Evolutionary conservation across 1,140 invertebrate genomes (phyloP).

Genomic region (Lethrus apterus): DNA sequence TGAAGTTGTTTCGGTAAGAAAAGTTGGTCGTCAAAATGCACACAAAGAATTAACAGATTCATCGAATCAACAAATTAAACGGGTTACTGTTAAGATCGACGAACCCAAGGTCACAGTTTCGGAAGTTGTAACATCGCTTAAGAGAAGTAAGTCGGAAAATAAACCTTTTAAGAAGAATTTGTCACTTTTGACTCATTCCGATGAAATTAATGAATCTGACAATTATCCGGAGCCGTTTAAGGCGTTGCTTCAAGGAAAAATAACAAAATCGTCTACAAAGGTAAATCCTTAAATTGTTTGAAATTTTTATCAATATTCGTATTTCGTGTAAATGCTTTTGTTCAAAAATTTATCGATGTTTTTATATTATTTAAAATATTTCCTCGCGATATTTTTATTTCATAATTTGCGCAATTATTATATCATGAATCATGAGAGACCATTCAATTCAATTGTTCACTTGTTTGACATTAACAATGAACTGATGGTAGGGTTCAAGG

Average conservation of each 20-base stretch:
- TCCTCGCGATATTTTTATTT: no score
- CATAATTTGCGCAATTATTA: no score
- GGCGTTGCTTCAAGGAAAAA: slow-evolving; percentile 35
- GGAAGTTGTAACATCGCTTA: slow-evolving; percentile 13
- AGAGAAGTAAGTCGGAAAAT: slow-evolving; percentile 23
- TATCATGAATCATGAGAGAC: not conserved
- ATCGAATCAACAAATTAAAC: slow-evolving; percentile 2
- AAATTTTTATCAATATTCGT: no score
- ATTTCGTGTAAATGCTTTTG: no score
- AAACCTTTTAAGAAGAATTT: slow-evolving; percentile 18
- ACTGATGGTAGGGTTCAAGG: slow-evolving; percentile 11
- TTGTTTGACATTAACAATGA: slow-evolving; percentile 14
- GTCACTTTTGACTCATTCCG: slow-evolving; percentile 22
- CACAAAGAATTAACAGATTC: not conserved
- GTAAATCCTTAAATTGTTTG: no score
- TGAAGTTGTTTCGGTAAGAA: slow-evolving; percentile 33
- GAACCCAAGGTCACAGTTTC: not conserved
- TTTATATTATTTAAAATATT: no score
- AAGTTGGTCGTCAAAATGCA: slow-evolving; percentile 12
- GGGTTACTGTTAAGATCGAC: no score
- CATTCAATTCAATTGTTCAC: no score
- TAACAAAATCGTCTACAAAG: no score
- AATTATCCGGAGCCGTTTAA: slow-evolving; percentile 39
- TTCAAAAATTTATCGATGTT: no score
- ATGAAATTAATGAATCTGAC: slow-evolving; percentile 34